Percentiles rank a stretch among this genome's conserved stretches.
phyloP scores from a whole-genome alignment of 2,113 vertebrate species.

The Pluvialis apricaria region DNA sequence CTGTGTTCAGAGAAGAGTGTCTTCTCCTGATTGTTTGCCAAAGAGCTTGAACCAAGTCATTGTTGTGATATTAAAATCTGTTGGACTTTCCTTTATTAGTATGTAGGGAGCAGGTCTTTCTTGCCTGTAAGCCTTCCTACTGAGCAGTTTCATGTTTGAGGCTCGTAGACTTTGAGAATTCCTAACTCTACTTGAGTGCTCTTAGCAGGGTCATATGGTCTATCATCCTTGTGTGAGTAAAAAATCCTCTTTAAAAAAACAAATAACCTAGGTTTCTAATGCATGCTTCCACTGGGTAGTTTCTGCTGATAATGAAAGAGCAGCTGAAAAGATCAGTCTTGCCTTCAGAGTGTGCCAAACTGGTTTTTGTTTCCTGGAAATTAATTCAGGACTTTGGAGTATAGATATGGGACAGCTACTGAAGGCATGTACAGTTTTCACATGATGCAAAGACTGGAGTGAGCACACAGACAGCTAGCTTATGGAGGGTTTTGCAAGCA shows the following conservation, averaged over 20 bases:
- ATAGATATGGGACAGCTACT: not conserved
- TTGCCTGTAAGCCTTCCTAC: not conserved
- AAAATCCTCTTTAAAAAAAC: not conserved
- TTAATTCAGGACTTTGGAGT: not conserved
- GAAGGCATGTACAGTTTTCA: rapidly evolving
- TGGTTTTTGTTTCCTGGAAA: not conserved
- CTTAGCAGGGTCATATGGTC: not conserved
- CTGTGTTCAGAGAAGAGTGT: not conserved
- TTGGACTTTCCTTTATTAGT: not conserved
- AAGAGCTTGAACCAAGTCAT: not conserved
- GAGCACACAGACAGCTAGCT: not conserved
- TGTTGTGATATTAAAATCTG: not conserved
- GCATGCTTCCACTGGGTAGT: not conserved
- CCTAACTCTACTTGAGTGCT: not conserved
- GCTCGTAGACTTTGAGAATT: not conserved
- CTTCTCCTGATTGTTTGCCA: not conserved
- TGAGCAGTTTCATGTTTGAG: not conserved
- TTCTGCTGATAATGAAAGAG: not conserved
- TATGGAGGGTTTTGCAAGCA: not conserved
- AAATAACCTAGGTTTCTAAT: not conserved
- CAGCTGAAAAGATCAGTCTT: not conserved
- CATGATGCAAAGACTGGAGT: not conserved
- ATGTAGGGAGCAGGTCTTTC: not conserved
- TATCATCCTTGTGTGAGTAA: not conserved
- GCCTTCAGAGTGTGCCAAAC: not conserved